Conservation (phyloP, 2,888 invertebrate species). For the Scaptomyza polygonia region DNA sequence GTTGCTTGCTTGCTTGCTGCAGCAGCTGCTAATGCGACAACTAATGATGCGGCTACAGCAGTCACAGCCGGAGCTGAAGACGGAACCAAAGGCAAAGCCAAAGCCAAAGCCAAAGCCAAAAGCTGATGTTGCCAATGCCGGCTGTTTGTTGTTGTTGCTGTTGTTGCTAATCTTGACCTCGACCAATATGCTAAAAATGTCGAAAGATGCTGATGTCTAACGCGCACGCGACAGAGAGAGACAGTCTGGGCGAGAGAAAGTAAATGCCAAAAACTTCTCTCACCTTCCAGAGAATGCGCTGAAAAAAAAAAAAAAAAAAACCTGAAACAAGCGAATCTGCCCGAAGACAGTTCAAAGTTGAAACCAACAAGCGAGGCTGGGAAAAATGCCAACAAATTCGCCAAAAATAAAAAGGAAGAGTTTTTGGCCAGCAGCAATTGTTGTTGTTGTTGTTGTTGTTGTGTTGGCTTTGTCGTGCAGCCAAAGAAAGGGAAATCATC, state of each 20-base stretch:
- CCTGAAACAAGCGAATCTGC: slow-evolving; percentile 44
- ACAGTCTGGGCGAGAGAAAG: slow-evolving; percentile 65
- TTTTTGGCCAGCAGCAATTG: no score
- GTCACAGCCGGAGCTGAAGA: slow-evolving; percentile 45
- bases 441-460: no score
- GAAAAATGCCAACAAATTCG: slow-evolving; percentile 45
- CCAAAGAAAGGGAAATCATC: slow-evolving; percentile 67
- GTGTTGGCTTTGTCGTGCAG: slow-evolving; percentile 43
- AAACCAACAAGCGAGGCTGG: slow-evolving; percentile 33
- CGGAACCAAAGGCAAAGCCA: slow-evolving; percentile 35
- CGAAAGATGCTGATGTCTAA: slow-evolving; percentile 38
- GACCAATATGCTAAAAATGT: slow-evolving; percentile 67
- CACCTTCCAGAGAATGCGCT: slow-evolving; percentile 35
- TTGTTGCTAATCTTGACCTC: slow-evolving; percentile 70
- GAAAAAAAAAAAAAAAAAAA: no score
- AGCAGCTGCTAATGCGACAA: slow-evolving; percentile 30
- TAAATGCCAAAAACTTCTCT: slow-evolving; percentile 47
- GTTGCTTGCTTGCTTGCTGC: no score
- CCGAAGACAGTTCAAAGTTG: slow-evolving; percentile 61
- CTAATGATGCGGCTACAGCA: slow-evolving; percentile 25
- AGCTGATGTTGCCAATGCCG: slow-evolving; percentile 28
- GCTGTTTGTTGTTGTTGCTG: slow-evolving; percentile 21
- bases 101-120: slow-evolving; percentile 20
- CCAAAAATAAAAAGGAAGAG: slow-evolving; percentile 48
- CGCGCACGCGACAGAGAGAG: slow-evolving; percentile 7